phyloP scores from a whole-genome alignment of 2,888 invertebrate genomes.

The Cosmia trapezina region DNA sequence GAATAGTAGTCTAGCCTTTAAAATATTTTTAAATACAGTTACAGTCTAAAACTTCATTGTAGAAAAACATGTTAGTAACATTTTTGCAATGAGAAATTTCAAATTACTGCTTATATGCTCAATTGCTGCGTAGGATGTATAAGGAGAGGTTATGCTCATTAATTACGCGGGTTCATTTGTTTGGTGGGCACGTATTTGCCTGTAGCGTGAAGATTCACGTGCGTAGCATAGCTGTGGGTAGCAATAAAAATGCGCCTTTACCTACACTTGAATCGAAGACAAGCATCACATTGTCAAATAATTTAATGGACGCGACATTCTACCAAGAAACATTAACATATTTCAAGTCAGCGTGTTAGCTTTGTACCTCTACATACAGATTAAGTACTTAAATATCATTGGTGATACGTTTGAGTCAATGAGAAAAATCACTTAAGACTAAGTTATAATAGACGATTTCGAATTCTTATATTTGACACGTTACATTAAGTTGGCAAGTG shows the following conservation, averaged over 20 bases:
- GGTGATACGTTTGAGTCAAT: constrained; percentile 69
- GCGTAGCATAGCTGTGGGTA: neutral
- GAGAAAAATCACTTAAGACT: constrained; percentile 64
- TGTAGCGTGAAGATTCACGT: neutral
- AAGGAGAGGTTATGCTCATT: neutral
- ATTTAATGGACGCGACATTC: constrained; percentile 19
- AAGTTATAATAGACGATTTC: constrained; percentile 59
- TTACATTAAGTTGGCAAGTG: constrained; percentile 66
- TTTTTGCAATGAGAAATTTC: constrained; percentile 21
- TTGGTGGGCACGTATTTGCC: neutral
- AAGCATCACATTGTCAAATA: constrained; percentile 21
- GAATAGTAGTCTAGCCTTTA: constrained; percentile 51
- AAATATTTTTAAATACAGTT: constrained; percentile 50
- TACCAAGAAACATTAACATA: constrained; percentile 33
- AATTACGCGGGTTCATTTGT: neutral
- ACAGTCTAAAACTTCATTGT: constrained; percentile 44
- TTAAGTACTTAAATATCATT: constrained; percentile 70
- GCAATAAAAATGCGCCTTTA: neutral
- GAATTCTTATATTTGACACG: constrained; percentile 62
- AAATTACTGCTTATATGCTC: neutral
- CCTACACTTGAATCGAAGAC: neutral
- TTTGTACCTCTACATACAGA: constrained; percentile 56
- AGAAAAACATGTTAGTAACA: constrained; percentile 36
- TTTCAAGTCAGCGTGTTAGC: constrained; percentile 23
- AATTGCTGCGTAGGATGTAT: neutral